These are phyloP conservation scores for Microctenopoma steveboyesi DNA, from an alignment of 2,797 vertebrate species.

Conservation along the genomic window DNA sequence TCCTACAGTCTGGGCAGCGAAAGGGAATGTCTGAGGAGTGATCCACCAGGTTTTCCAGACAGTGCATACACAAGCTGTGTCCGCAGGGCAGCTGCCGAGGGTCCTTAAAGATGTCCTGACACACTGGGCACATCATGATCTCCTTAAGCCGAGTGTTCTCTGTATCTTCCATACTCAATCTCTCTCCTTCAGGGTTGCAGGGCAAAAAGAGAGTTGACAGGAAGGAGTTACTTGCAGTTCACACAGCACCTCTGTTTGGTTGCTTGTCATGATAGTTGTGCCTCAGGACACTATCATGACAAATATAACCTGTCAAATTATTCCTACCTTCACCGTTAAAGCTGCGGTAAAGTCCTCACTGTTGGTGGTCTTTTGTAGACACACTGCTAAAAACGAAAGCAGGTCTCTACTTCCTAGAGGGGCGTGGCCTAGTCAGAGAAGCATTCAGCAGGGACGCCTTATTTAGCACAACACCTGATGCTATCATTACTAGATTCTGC, in stretches of 20 bases:
- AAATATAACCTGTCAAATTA: neutral
- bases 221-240: conserved; percentile 2
- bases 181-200: neutral
- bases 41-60: conserved; percentile 57
- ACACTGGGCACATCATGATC: conserved; percentile 73
- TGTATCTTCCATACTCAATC: conserved; percentile 42
- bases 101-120: conserved; percentile 71
- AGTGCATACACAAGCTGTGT: conserved; percentile 71
- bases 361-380: neutral
- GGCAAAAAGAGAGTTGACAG: neutral
- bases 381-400: conserved; percentile 55
- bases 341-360: rapidly evolving
- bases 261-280: neutral
- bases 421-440: conserved; percentile 29
- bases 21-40: conserved; percentile 46
- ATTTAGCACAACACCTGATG: too few relatives aligned
- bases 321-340: neutral
- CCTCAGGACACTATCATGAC: rapidly evolving
- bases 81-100: conserved; percentile 77
- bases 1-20: conserved; percentile 74
- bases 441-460: too few relatives aligned
- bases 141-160: conserved; percentile 45
- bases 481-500: too few relatives aligned
- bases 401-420: conserved; percentile 43
- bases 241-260: neutral